Evolutionary conservation across 2,888 invertebrate species (phyloP).

Genomic region (Tinea trinotella): DNA sequence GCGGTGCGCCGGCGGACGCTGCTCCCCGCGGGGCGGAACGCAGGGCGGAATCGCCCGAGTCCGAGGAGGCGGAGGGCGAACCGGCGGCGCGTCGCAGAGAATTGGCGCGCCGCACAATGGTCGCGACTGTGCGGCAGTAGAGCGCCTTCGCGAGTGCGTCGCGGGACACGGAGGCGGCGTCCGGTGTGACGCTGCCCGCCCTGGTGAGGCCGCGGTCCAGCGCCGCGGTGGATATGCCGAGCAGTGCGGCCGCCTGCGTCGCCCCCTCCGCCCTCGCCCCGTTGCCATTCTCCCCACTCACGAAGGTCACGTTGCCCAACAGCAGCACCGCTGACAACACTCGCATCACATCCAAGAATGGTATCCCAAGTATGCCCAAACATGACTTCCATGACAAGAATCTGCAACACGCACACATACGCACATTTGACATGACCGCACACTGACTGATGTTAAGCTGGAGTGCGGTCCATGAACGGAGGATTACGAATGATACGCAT

Average conservation of each 20-base stretch:
- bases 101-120: constrained; percentile 93
- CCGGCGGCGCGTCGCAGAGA: constrained; percentile 90
- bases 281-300: constrained; percentile 82
- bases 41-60: constrained; percentile 90
- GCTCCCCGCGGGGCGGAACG: constrained; percentile 44
- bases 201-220: constrained; percentile 87
- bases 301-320: constrained; percentile 92
- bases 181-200: constrained; percentile 84
- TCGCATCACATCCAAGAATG: constrained; percentile 93
- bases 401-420: too few relatives aligned
- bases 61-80: constrained; percentile 89
- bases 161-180: constrained; percentile 90
- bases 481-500: too few relatives aligned
- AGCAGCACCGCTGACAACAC: constrained; percentile 92
- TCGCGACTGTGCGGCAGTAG: constrained; percentile 94
- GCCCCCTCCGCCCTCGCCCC: constrained; percentile 86
- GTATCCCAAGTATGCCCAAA: constrained; percentile 91
- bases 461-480: too few relatives aligned
- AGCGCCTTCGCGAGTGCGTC: constrained; percentile 93
- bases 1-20: constrained; percentile 76
- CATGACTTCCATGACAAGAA: constrained; percentile 88
- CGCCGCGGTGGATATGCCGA: constrained; percentile 79
- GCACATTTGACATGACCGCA: too few relatives aligned
- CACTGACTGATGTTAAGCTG: too few relatives aligned
- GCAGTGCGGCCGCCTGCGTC: constrained; percentile 87